These are phyloP conservation scores for Parasteatoda tepidariorum DNA, from an alignment of 1,140 invertebrate species.

Conservation along the genomic window DNA sequence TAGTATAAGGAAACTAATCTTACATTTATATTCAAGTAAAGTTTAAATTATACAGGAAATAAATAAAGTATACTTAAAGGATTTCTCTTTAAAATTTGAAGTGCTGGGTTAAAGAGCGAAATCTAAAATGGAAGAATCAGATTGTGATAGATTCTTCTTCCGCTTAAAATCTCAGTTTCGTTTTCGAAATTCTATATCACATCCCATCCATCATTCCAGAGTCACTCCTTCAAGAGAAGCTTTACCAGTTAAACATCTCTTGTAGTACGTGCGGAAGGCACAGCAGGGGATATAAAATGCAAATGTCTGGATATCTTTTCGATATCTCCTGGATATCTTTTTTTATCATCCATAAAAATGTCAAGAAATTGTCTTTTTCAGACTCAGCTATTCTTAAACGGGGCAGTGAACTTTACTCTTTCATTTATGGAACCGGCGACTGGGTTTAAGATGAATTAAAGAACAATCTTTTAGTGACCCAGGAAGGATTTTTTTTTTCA, in stretches of 20 bases:
- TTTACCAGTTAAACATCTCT: neutral
- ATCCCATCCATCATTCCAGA: neutral
- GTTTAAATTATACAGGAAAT: no score
- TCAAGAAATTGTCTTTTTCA: neutral
- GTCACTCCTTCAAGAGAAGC: neutral
- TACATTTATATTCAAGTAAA: no score
- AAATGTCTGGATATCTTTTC: neutral
- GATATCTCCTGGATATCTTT: no score
- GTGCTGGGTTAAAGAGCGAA: no score
- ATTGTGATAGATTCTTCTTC: no score
- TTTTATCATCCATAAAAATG: neutral
- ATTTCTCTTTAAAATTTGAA: no score
- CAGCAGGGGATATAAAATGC: neutral
- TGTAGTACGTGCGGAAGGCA: neutral
- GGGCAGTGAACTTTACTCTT: neutral
- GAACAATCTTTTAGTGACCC: neutral
- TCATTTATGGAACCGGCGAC: neutral
- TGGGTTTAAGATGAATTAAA: neutral
- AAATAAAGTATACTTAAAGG: no score
- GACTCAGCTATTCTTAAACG: neutral
- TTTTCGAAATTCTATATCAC: neutral
- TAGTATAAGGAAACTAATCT: no score
- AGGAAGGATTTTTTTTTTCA: neutral
- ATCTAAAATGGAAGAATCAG: no score
- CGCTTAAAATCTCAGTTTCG: neutral